Evolutionary conservation across 2,888 invertebrate species (phyloP), one percentile per base, ranked within the genome.

Genomic region (Anoplius nigerrimus): DNA sequence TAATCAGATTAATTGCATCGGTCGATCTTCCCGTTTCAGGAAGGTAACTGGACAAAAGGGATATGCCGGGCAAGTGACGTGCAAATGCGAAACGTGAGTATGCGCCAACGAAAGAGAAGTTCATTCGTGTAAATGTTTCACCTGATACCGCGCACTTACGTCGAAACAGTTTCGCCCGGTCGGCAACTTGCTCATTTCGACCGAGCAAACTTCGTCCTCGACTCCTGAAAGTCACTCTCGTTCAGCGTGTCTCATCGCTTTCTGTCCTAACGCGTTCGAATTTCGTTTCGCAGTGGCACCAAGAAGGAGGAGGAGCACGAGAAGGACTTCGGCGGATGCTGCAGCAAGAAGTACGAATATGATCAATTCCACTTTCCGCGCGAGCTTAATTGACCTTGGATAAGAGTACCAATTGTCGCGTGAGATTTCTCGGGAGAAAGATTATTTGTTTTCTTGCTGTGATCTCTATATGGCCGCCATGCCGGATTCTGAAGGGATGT

Each of bases 41-140:
- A 85, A 84, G 76, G 79, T 84, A 4, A 83, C 81, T 51, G 51
- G 62, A 42, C 85, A 84, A 62, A 86, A 85, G 34, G 83, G 82
- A 20, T 86, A 86, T 27, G 24, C 75, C 1, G 85, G 85, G n/a
- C 84, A 86, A 67, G 81, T 84, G 45, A 86, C 85, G 11, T 86
- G 85, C 62, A 79, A 78, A 72, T 86, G 85, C 70, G 81, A 82
- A 6, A 69, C 75, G 83, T 85, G 66, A 83, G 84, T 75, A 60
- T 27, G 34, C 34, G 34, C 11, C 1, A 2, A 13, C 11, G 11
- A 34, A 34, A 6, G 34, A 34, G 34, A 34, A 34, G 34, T 34
- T 34, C 11, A 34, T 34, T 34, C 34, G 27, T 6, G 6, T 34
- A 1, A 34, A 34, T 13, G 34, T 34, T 34, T 34, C 34, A 34